A percentile compares a stretch with the other conserved stretches of the same genome.
Conservation (phyloP, 1,140 invertebrate species). For the Pseudachorutes palmiensis region DNA sequence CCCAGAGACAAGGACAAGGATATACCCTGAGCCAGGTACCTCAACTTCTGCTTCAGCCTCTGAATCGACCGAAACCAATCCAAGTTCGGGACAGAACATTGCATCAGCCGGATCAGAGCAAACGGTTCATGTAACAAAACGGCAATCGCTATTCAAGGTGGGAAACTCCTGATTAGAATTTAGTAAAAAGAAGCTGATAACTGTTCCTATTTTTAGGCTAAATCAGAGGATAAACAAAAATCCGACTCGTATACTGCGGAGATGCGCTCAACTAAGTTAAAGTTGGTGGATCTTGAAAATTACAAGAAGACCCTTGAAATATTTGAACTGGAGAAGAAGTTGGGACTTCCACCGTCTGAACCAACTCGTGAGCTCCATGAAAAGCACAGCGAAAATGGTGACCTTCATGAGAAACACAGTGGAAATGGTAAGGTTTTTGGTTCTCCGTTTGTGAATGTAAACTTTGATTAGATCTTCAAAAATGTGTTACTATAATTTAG, state of each 20-base stretch:
- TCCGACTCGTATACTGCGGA: neutral
- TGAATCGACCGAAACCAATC: neutral
- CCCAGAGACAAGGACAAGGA: neutral
- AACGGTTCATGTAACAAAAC: too few species aligned
- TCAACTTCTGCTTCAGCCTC: neutral
- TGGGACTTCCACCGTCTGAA: constrained; percentile 2
- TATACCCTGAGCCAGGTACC: neutral
- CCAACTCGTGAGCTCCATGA: neutral
- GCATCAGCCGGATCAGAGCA: too few species aligned
- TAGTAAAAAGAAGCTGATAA: too few species aligned
- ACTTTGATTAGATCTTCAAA: too few species aligned
- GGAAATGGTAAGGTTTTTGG: too few species aligned
- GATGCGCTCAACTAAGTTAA: neutral
- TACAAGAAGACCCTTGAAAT: too few species aligned
- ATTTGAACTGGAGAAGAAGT: constrained; percentile 1
- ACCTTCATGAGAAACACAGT: neutral
- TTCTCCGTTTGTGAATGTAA: too few species aligned
- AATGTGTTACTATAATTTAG: neutral
- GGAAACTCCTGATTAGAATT: too few species aligned
- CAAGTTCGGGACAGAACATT: neutral
- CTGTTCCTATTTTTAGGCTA: too few species aligned
- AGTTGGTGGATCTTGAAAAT: too few species aligned
- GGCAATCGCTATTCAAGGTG: too few species aligned
- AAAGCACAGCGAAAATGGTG: neutral
- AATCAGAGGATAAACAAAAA: neutral